phyloP scores from a whole-genome alignment of 1,140 invertebrate species.

The Lasaia peninsularis region DNA sequence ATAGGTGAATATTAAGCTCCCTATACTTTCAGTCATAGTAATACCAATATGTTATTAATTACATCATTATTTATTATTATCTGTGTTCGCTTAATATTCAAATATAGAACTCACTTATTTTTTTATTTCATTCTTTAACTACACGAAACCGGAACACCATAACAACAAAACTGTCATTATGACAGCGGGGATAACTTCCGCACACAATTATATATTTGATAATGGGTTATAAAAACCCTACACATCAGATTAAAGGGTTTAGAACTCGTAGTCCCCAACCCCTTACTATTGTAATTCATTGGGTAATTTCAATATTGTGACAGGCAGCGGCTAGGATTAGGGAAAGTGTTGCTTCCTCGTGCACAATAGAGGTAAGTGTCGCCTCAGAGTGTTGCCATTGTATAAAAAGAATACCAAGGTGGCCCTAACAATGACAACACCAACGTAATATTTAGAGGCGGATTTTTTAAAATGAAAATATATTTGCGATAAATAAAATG shows the following conservation, averaged over 20 bases:
- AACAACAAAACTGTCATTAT: no score
- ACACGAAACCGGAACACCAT: no score
- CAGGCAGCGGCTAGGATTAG: constrained; percentile 20
- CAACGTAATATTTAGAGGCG: not conserved
- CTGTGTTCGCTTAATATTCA: no score
- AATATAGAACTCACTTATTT: no score
- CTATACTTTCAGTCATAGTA: no score
- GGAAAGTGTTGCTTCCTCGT: constrained; percentile 26
- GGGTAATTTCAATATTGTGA: constrained; percentile 25
- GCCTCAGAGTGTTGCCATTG: not conserved
- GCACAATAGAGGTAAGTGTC: constrained; percentile 10
- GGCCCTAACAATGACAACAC: not conserved
- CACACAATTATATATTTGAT: not conserved
- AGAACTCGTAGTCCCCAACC: not conserved
- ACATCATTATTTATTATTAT: no score
- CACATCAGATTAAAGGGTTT: not conserved
- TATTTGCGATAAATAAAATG: no score
- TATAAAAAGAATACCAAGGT: not conserved
- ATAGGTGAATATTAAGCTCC: no score
- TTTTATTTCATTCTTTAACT: no score
- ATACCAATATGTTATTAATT: no score
- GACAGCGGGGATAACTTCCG: no score
- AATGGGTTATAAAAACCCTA: not conserved
- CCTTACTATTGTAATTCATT: constrained; percentile 2
- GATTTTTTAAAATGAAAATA: no score